Conservation (phyloP, 2,797 vertebrate species). For the Pantherophis vulpinus region DNA sequence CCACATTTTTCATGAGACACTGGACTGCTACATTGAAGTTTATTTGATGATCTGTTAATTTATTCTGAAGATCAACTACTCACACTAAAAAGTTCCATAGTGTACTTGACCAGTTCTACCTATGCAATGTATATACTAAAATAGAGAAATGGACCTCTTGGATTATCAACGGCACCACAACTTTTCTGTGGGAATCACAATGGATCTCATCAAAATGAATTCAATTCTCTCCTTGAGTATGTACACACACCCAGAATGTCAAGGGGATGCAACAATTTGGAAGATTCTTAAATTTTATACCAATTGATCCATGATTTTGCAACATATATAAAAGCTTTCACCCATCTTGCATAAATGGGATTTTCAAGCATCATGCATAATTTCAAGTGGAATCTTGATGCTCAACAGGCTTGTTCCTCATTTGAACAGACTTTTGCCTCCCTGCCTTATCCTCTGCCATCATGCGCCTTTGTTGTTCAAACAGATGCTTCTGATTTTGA, state of each 20-base stretch:
- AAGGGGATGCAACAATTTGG: not conserved
- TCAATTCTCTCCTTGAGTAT: not conserved
- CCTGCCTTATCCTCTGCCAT: not conserved
- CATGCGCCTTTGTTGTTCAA: not conserved
- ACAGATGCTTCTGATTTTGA: not conserved
- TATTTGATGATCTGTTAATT: not conserved
- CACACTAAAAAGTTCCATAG: not conserved
- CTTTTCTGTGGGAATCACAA: not conserved
- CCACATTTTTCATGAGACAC: not conserved
- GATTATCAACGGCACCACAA: not conserved
- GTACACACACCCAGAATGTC: not conserved
- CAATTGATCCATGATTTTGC: not conserved
- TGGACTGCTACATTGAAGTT: not conserved
- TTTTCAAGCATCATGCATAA: not conserved
- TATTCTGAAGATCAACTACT: not conserved
- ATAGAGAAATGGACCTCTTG: not conserved
- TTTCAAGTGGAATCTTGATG: not conserved
- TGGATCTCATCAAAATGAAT: not conserved
- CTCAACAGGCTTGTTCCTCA: not conserved
- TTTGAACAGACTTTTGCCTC: not conserved
- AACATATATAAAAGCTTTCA: not conserved
- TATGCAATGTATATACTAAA: not conserved
- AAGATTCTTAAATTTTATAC: not conserved
- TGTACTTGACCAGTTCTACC: not conserved
- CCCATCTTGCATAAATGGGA: not conserved